Evolutionary conservation across 1,140 invertebrate species (phyloP).

Genomic region (Aphidius ervi): DNA sequence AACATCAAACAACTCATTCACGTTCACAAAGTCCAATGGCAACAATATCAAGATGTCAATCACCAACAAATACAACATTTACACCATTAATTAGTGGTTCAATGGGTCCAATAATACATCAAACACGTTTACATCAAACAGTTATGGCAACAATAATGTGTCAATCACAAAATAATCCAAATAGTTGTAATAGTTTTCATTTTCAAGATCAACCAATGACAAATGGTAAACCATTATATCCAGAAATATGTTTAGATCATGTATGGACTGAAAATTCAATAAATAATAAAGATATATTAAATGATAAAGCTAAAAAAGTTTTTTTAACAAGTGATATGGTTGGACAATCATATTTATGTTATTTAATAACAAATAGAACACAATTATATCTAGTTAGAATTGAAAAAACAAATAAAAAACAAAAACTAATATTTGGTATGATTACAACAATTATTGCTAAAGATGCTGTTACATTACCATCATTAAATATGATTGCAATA

Average conservation of each 20-base stretch:
- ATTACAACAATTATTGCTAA: slow-evolving; percentile 70
- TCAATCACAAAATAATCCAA: slow-evolving; percentile 36
- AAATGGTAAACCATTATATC: slow-evolving; percentile 69
- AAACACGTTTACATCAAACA: slow-evolving; percentile 43
- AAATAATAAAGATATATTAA: slow-evolving; percentile 48
- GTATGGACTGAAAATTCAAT: slow-evolving; percentile 76
- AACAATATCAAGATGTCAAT: slow-evolving; percentile 51
- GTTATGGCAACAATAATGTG: slow-evolving; percentile 37
- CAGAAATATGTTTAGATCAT: slow-evolving; percentile 82
- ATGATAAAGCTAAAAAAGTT: slow-evolving; percentile 66
- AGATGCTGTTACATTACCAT: slow-evolving; percentile 74
- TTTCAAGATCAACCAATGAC: slow-evolving; percentile 32
- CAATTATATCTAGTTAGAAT: slow-evolving; percentile 72
- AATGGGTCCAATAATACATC: slow-evolving; percentile 31
- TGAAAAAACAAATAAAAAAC: slow-evolving; percentile 63
- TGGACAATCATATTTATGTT: slow-evolving; percentile 80
- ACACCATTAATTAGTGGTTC: slow-evolving; percentile 36
- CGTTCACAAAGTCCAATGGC: slow-evolving; percentile 63
- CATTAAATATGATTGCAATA: slow-evolving; percentile 75
- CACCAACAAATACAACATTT: slow-evolving; percentile 46
- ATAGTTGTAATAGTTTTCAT: slow-evolving; percentile 37
- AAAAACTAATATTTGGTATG: slow-evolving; percentile 72
- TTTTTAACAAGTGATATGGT: slow-evolving; percentile 80
- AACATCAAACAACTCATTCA: slow-evolving; percentile 47
- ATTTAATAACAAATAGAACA: slow-evolving; percentile 64